Evolutionary conservation across 2,113 vertebrate species (phyloP), one percentile per base, ranked within the genome.

Genomic region (Gnathonemus longibarbis): DNA sequence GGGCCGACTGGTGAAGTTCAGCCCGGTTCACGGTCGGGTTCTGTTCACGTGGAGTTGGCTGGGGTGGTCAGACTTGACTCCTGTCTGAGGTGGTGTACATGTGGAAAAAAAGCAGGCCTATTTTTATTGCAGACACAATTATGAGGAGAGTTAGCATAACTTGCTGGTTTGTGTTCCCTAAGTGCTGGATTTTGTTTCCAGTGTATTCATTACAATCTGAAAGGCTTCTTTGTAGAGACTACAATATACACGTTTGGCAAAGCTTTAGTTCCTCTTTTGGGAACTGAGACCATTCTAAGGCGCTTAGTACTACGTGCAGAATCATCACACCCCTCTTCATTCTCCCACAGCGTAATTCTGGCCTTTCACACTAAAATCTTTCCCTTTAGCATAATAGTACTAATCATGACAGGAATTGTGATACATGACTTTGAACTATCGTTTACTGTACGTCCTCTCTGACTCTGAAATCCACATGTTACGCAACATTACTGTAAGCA

Each of bases 151-250:
- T 19, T 80, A 42, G 74, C 74, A 80, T 80, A 39, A 80, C 74
- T 80, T 80, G 6, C 74, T 80, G 74, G 31, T 80, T 19, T 80
- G 6, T 80, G 13, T 80, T 19, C 74, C 35, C 74, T 42, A 42
- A 80, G 74, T 42, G 74, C 74, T 80, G 17, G 74, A 80, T 80
- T 80, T 80, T 42, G 31, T 80, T 80, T 80, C 31, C 74, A 80
- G 15, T 80, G 74, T 80, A 77, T 77, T 77, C 74, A 77, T 77
- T 77, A 39, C 74, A 77, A 77, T 77, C 74, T 77, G 74, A 80
- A 80, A 80, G 74, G 74, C 74, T 42, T 80, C 74, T 80, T 80
- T 80, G 74, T 80, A 39, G 35, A 13, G 35, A 80, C 74, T 42
- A 80, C 74, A 35, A 42, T 80, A 80, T 80, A 42, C 35, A 42